phyloP scores from a whole-genome alignment of 1,140 invertebrate species.

The Cotesia glomerata region DNA sequence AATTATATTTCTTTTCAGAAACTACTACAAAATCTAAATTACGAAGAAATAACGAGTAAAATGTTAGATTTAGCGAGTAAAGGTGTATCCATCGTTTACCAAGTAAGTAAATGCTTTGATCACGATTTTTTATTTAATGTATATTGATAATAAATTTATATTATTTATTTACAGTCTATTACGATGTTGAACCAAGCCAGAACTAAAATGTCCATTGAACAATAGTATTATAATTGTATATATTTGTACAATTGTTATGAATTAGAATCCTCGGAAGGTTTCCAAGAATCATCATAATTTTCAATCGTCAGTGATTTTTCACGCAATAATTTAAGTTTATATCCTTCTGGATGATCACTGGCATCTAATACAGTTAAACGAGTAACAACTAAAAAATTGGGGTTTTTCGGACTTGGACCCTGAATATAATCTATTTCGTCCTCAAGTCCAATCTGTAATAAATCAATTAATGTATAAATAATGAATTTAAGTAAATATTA shows the following conservation, averaged over 20 bases:
- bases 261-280: constrained; percentile 43
- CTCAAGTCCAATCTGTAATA: constrained; percentile 60
- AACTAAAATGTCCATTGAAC: background rate
- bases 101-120: constrained; percentile 1
- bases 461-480: background rate
- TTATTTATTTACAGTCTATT: constrained; percentile 23
- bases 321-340: constrained; percentile 65
- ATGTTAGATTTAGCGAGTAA: constrained; percentile 8
- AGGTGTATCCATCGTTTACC: background rate
- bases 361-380: constrained; percentile 67
- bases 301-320: constrained; percentile 70
- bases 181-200: constrained; percentile 9
- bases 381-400: constrained; percentile 67
- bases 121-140: background rate
- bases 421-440: constrained; percentile 74
- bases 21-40: constrained; percentile 13
- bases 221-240: constrained; percentile 11
- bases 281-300: constrained; percentile 65
- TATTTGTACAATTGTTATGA: constrained; percentile 10
- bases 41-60: background rate
- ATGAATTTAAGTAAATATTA: background rate
- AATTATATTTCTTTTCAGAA: constrained; percentile 32
- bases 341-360: constrained; percentile 54
- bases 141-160: background rate
- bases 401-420: constrained; percentile 66